These are phyloP conservation scores for Scolopax rusticola DNA, from an alignment of 2,797 vertebrate genomes.

Conservation along the genomic window DNA sequence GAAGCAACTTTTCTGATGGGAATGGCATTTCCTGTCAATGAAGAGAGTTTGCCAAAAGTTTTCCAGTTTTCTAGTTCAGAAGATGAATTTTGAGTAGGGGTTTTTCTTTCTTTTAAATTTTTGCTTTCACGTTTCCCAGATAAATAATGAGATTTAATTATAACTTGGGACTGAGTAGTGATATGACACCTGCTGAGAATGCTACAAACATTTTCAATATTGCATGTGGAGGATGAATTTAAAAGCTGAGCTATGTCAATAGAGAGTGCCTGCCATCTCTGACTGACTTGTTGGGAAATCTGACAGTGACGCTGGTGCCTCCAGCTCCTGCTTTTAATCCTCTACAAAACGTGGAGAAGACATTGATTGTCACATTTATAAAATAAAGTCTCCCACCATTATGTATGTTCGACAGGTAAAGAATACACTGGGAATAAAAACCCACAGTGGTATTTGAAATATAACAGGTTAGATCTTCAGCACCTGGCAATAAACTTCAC, in stretches of 20 bases:
- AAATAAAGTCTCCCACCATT: constrained; percentile 67
- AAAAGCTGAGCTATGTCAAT: background rate
- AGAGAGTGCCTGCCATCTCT: background rate
- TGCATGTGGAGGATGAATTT: background rate
- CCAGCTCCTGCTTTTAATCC: constrained; percentile 31
- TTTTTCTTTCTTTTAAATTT: background rate
- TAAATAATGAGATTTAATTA: background rate
- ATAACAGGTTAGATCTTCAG: constrained; percentile 10
- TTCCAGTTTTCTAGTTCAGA: background rate
- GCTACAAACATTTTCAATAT: background rate
- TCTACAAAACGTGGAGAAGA: constrained; percentile 31
- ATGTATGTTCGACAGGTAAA: constrained; percentile 55
- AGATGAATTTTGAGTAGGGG: background rate
- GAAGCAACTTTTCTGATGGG: background rate
- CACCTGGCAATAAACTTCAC: constrained; percentile 20
- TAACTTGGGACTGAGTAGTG: background rate
- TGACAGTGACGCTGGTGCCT: constrained; percentile 23
- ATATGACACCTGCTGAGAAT: background rate
- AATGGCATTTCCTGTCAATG: background rate
- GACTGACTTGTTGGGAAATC: constrained; percentile 42
- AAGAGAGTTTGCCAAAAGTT: background rate
- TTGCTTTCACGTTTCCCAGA: background rate
- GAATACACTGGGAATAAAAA: constrained; percentile 43
- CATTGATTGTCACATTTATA: constrained; percentile 74
- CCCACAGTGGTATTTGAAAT: background rate